phyloP scores from a whole-genome alignment of 2,888 invertebrate species.

The Yponomeuta sedellus region DNA sequence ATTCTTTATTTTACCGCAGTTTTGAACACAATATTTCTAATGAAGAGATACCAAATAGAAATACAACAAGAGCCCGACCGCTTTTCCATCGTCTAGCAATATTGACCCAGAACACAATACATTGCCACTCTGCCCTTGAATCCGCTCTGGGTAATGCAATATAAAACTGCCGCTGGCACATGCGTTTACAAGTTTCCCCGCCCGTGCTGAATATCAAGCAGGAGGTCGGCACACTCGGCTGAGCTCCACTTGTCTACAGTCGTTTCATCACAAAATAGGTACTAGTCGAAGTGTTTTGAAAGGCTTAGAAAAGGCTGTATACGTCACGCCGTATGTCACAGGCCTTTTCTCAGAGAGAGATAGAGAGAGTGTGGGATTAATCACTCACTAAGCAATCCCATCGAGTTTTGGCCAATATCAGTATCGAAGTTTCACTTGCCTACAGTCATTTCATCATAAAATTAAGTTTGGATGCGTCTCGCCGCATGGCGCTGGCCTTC shows the following conservation, averaged over 20 bases:
- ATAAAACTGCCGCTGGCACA: constrained; percentile 2
- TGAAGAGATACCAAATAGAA: too few relatives aligned
- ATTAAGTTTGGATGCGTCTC: too few relatives aligned
- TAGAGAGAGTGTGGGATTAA: too few relatives aligned
- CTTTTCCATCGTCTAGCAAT: not conserved
- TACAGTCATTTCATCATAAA: constrained; percentile 27
- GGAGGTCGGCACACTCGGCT: not conserved
- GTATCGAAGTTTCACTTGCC: not conserved
- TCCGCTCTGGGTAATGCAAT: not conserved
- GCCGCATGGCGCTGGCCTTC: too few relatives aligned
- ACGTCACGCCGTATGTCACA: too few relatives aligned
- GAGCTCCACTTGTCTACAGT: not conserved
- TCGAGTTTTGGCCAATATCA: too few relatives aligned
- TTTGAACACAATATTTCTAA: too few relatives aligned
- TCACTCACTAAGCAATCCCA: too few relatives aligned
- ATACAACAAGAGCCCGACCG: too few relatives aligned
- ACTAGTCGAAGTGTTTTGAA: not conserved
- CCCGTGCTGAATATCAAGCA: not conserved
- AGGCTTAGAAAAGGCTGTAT: not conserved
- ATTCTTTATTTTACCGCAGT: too few relatives aligned
- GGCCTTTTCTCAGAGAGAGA: too few relatives aligned
- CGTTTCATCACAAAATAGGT: constrained; percentile 27
- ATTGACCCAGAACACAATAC: not conserved
- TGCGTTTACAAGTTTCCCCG: not conserved
- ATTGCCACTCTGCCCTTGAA: not conserved